Conservation (phyloP, 2,797 vertebrate species). For the Sebastolobus alascanus region DNA sequence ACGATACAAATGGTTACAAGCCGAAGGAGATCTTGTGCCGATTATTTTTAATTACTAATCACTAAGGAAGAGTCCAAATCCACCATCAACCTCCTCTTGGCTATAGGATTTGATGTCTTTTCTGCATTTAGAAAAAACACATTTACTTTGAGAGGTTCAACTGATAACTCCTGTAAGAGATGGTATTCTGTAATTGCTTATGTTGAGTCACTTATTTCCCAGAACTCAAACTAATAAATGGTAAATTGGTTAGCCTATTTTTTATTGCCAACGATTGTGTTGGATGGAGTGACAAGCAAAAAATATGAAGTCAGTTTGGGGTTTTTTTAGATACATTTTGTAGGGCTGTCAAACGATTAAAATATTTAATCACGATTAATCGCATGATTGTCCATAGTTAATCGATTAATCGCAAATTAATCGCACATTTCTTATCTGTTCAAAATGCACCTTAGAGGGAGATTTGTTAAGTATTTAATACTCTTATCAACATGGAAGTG, state of each 20-base stretch:
- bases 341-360: too few species aligned
- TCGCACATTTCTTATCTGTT: too few species aligned
- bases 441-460: too few species aligned
- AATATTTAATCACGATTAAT: too few species aligned
- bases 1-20: slow-evolving; percentile 5
- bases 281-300: neutral
- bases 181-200: neutral
- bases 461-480: too few species aligned
- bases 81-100: neutral
- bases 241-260: neutral
- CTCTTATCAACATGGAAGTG: too few species aligned
- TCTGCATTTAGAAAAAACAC: neutral
- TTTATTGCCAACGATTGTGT: neutral
- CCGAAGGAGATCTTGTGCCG: neutral
- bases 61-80: neutral
- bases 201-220: neutral
- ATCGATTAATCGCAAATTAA: too few species aligned
- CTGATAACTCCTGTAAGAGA: neutral
- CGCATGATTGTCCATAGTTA: too few species aligned
- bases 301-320: neutral
- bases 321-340: too few species aligned
- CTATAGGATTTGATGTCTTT: neutral
- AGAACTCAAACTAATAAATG: neutral
- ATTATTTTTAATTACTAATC: neutral
- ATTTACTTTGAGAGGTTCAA: neutral